These are phyloP conservation scores for Scolopax bukidnonensis DNA, from an alignment of 2,797 vertebrate species.

Conservation along the genomic window DNA sequence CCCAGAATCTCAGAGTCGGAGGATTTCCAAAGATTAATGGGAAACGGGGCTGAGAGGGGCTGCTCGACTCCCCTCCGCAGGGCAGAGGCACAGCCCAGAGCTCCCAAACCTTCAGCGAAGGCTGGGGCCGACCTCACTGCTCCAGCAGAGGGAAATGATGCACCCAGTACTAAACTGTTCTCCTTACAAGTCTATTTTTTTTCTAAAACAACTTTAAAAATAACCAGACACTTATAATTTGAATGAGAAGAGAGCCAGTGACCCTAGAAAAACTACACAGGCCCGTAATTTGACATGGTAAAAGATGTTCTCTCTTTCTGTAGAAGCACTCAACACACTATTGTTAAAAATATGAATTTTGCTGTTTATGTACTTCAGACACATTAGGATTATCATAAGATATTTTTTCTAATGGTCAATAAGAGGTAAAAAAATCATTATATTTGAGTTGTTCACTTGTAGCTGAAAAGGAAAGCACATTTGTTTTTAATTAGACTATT, in stretches of 20 bases:
- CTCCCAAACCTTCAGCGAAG: neutral
- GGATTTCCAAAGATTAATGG: neutral
- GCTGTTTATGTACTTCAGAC: neutral
- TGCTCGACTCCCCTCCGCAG: fast-evolving
- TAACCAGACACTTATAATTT: neutral
- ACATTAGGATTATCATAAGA: neutral
- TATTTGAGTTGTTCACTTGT: neutral
- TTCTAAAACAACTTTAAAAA: slow-evolving; percentile 18
- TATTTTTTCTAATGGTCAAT: neutral
- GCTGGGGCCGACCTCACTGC: neutral
- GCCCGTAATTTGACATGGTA: neutral
- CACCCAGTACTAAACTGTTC: neutral
- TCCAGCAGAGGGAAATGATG: neutral
- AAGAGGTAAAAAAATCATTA: neutral
- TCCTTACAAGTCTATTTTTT: neutral
- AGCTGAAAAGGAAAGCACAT: neutral
- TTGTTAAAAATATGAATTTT: neutral
- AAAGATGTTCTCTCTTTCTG: neutral
- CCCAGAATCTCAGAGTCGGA: neutral
- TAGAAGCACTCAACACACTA: neutral
- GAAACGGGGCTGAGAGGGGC: neutral
- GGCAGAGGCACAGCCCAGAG: neutral
- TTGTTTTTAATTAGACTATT: neutral
- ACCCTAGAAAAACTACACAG: neutral
- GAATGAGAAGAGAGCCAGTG: neutral